Base-by-base conservation (phyloP, 2,797 vertebrate genomes). In the Poecilia picta region DNA sequence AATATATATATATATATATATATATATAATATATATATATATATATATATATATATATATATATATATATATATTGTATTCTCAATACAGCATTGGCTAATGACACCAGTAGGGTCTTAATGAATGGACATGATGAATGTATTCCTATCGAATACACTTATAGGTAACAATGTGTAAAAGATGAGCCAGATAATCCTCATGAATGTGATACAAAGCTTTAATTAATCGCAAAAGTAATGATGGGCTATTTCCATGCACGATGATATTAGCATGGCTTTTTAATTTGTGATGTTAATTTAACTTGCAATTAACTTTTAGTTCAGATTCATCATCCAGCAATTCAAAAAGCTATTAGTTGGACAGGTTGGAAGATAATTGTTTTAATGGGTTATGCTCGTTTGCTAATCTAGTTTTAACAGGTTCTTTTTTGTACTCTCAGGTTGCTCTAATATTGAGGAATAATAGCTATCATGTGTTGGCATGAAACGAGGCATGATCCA, bases 161-260 rank as follows among this genome's bases (percentile, higher is more conserved):
- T 68, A 51, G 55, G 47, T 81, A 75, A 77, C 79, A 59, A 33
- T 73, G 53, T 85, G 41, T 62, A 80, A 79, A 83, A 71, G 36
- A 85, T 72, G 57, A 53, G 49, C 59, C 51, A 31, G 49, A 72
- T 76, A 28, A 78, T 68, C 47, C 1, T 76, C 20, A 49, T 55
- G 2, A 68, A 79, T 78, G 68, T 78, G 46, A 81, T 53, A 33
- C 71, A 55, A 76, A 45, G 73, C 15, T 74, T 75, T 80, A 77
- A 87, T 83, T 77, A 83, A 73, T 81, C 39, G 16, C 72, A 73
- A 36, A 39, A 23, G 18, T 85, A 77, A 88, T 80, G 70, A 81
- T 72, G 25, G 64, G 70, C 71, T 45, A 4, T 62, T 28, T 2
- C 41, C 57, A 43, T 78, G 73, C 51, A 82, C 80, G 51, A 71